A percentile compares a stretch with the other conserved stretches of the same genome.
phyloP scores from a whole-genome alignment of 2,113 vertebrate species.

The Paedocypris sp. region DNA sequence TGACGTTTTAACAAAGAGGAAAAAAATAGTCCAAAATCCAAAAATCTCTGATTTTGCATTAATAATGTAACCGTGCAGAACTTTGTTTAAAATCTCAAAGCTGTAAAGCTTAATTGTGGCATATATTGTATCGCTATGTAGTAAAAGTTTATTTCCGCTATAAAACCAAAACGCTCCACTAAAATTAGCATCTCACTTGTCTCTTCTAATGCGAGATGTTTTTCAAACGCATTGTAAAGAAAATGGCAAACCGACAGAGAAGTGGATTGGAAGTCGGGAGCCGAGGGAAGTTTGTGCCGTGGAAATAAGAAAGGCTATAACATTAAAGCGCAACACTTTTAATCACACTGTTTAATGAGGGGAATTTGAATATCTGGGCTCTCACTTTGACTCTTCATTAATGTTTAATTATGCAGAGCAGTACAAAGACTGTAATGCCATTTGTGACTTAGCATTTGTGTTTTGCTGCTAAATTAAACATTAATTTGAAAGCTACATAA shows the following conservation, averaged over 20 bases:
- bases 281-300: constrained; percentile 21
- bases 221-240: background rate
- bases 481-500: constrained; percentile 47
- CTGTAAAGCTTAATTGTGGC: no score
- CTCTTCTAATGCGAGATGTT: no score
- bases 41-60: no score
- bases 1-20: no score
- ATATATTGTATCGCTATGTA: no score
- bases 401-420: constrained; percentile 49
- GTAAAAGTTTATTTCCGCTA: no score
- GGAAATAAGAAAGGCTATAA: constrained; percentile 39
- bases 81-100: no score
- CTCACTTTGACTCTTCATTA: constrained; percentile 47
- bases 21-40: no score
- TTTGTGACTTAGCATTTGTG: constrained; percentile 47
- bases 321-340: constrained; percentile 32
- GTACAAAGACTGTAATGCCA: constrained; percentile 42
- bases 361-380: constrained; percentile 39
- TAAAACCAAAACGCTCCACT: no score
- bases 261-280: constrained; percentile 8
- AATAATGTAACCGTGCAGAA: no score
- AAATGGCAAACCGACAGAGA: background rate
- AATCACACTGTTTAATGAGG: constrained; percentile 35
- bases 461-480: constrained; percentile 55
- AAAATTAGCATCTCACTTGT: no score